A percentile compares a stretch with the other conserved stretches of the same genome.
phyloP scores from a whole-genome alignment of 2,797 vertebrate species.

The Cuniculus paca region DNA sequence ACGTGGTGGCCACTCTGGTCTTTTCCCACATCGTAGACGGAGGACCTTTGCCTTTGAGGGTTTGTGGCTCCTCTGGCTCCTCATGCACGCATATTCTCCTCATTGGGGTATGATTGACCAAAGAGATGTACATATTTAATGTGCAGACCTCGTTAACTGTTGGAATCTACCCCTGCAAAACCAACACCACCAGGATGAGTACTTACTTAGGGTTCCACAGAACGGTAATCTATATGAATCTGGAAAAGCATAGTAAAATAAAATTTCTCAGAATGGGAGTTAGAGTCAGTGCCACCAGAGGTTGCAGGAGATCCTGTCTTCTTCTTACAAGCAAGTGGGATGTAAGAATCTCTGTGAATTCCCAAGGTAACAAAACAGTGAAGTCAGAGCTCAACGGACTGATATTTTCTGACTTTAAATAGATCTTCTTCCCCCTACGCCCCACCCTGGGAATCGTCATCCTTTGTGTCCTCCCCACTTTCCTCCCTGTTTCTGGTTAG shows the following conservation, averaged over 20 bases:
- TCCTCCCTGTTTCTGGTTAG: slow-evolving; percentile 66
- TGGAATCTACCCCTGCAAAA: background rate
- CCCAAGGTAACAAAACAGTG: background rate
- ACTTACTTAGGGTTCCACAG: background rate
- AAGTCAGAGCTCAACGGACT: background rate
- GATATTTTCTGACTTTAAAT: background rate
- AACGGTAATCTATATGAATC: background rate
- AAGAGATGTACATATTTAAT: background rate
- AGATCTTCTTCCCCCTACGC: background rate
- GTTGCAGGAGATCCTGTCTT: background rate
- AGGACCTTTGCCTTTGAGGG: accelerated
- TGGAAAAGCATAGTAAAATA: background rate
- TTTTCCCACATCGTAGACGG: too few species aligned
- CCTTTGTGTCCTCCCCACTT: background rate
- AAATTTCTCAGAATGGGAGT: background rate
- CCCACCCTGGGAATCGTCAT: background rate
- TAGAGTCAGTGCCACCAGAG: background rate
- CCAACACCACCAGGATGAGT: background rate
- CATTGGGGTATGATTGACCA: too few species aligned
- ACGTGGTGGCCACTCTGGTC: accelerated
- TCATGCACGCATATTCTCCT: background rate
- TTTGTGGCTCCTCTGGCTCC: background rate
- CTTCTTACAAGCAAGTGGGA: background rate
- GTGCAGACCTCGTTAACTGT: background rate
- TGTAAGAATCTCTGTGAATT: background rate